Evolutionary conservation across 2,888 invertebrate genomes (phyloP).

Genomic region (Acanthoscelides obtectus): DNA sequence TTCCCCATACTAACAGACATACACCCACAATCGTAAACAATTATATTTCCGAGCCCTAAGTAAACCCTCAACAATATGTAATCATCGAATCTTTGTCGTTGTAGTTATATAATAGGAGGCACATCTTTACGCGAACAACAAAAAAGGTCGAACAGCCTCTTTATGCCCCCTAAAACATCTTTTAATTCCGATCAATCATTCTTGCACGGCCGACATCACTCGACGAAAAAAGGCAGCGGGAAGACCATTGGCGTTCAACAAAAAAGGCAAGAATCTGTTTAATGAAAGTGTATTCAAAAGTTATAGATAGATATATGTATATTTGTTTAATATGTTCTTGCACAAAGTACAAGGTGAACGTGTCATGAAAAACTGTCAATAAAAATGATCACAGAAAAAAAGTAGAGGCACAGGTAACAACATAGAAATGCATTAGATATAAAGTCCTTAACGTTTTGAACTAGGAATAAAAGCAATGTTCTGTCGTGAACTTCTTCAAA

Average conservation of each 20-base stretch:
- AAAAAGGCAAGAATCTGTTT: too few relatives aligned
- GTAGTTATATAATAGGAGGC: neutral
- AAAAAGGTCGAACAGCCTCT: neutral
- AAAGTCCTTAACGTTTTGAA: too few relatives aligned
- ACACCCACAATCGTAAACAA: neutral
- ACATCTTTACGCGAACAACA: neutral
- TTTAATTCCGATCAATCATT: neutral
- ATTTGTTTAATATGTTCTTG: too few relatives aligned
- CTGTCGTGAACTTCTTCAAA: too few relatives aligned
- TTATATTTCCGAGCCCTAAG: neutral
- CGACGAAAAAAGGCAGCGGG: neutral
- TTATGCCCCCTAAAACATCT: neutral
- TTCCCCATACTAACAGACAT: neutral
- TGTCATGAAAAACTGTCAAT: too few relatives aligned
- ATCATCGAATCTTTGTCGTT: neutral
- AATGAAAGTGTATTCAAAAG: too few relatives aligned
- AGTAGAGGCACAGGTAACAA: too few relatives aligned
- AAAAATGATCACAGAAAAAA: too few relatives aligned
- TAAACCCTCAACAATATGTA: neutral
- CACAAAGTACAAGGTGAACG: too few relatives aligned
- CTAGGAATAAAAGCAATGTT: too few relatives aligned
- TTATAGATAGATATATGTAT: too few relatives aligned
- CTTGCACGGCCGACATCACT: neutral
- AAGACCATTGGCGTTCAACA: neutral
- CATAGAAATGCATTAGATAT: too few relatives aligned